These are phyloP conservation scores for Syrista parreyssii DNA, from an alignment of 2,888 invertebrate species.

Conservation along the genomic window DNA sequence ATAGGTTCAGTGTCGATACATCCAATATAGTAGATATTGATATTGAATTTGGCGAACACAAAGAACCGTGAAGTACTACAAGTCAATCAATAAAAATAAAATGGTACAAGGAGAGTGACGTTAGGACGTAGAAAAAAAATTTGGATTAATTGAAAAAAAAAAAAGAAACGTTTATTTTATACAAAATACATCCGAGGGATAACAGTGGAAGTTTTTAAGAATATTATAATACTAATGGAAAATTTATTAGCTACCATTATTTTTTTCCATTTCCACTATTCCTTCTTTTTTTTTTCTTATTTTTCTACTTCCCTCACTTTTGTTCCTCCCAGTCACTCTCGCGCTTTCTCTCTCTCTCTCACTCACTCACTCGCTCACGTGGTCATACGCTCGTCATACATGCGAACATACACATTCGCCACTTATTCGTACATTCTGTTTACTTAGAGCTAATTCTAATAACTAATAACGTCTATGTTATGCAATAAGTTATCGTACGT, in stretches of 20 bases:
- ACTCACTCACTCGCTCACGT: background rate
- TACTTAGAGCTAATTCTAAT: background rate
- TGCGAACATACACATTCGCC: background rate
- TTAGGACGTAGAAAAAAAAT: too few species aligned
- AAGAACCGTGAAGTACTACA: too few species aligned
- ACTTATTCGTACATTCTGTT: too few species aligned
- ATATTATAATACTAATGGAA: constrained; percentile 1
- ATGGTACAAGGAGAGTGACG: too few species aligned
- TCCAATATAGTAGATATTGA: too few species aligned
- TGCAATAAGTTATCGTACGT: background rate
- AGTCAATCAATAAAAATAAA: too few species aligned
- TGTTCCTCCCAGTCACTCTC: background rate
- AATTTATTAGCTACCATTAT: background rate
- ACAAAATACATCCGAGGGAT: constrained; percentile 3
- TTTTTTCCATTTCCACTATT: background rate
- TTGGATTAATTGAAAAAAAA: too few species aligned
- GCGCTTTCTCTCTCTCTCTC: background rate
- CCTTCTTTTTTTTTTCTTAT: background rate
- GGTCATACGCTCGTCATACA: background rate
- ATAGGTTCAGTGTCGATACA: too few species aligned
- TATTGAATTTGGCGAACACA: too few species aligned
- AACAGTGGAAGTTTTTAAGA: background rate
- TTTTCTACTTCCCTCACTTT: background rate
- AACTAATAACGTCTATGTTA: background rate
- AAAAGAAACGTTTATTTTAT: background rate